Conservation (phyloP, 2,113 vertebrate species). For the Antennarius striatus region DNA sequence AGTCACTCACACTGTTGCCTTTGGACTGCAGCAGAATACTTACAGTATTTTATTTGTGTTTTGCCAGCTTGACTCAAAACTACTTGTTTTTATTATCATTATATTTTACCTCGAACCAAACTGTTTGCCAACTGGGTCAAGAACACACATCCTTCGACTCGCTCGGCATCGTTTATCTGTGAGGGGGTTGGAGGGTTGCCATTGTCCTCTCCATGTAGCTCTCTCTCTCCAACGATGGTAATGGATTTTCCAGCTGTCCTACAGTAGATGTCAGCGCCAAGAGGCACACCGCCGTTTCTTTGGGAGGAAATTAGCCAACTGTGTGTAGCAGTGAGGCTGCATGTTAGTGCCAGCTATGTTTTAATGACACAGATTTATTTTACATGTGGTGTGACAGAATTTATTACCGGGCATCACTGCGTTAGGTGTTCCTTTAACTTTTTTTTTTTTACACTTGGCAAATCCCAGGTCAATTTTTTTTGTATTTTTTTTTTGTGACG, state of each 20-base stretch:
- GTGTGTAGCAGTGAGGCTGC: slow-evolving; percentile 16
- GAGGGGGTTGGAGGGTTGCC: slow-evolving; percentile 8
- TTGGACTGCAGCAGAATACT: slow-evolving; percentile 19
- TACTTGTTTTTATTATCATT: not conserved
- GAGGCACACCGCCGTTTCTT: slow-evolving; percentile 25
- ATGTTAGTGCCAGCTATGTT: slow-evolving; percentile 21
- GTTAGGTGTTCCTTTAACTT: slow-evolving; percentile 1
- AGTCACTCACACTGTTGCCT: slow-evolving; percentile 16
- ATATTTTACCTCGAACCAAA: not conserved
- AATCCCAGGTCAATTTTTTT: not conserved
- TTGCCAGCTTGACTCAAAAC: slow-evolving; percentile 4
- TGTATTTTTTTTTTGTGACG: not conserved
- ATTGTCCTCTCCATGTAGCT: not conserved
- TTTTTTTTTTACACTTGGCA: not conserved
- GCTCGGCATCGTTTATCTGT: slow-evolving; percentile 9
- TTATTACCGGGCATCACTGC: slow-evolving; percentile 1
- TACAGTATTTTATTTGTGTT: slow-evolving; percentile 7
- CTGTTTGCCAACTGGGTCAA: slow-evolving; percentile 39
- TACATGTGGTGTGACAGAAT: slow-evolving; percentile 3
- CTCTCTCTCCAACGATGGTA: slow-evolving; percentile 12
- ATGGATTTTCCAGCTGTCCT: slow-evolving; percentile 63
- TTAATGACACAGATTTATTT: slow-evolving; percentile 22
- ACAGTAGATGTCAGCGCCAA: slow-evolving; percentile 33
- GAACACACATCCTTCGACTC: slow-evolving; percentile 1
- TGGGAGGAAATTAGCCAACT: slow-evolving; percentile 36